Conservation (phyloP, 2,113 vertebrate species). For the Nycticorax nycticorax region DNA sequence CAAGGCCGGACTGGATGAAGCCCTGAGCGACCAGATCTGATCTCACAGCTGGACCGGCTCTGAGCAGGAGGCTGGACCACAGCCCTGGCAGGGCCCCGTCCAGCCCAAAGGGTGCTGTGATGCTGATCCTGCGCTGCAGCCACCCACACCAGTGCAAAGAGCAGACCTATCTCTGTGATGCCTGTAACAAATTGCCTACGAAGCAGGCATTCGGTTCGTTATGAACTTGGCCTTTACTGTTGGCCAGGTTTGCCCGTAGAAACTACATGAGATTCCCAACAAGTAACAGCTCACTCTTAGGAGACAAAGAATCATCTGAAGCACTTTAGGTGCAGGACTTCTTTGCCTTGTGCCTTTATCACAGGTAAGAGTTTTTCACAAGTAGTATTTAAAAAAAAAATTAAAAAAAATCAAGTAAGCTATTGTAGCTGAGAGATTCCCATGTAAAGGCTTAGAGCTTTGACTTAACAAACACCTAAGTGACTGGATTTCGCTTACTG, state of each 20-base stretch:
- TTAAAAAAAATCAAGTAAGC: neutral
- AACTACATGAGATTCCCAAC: neutral
- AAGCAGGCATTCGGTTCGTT: neutral
- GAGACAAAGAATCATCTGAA: neutral
- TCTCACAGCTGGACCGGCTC: neutral
- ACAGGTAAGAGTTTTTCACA: neutral
- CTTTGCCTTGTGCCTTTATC: neutral
- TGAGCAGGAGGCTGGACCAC: neutral
- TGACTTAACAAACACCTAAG: neutral
- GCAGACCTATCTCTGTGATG: neutral
- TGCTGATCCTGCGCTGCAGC: neutral
- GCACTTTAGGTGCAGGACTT: neutral
- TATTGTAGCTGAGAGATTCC: neutral
- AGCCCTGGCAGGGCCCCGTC: no score
- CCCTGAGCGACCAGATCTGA: neutral
- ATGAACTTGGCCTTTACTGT: neutral
- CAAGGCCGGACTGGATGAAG: neutral
- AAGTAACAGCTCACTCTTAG: neutral
- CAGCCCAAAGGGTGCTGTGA: neutral
- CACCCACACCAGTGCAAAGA: neutral
- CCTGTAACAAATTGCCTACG: neutral
- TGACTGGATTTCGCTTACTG: neutral
- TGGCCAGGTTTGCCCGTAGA: neutral
- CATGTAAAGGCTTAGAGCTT: neutral
- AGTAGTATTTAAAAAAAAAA: neutral